phyloP scores from a whole-genome alignment of 2,888 invertebrate species.

The Poecilus cupreus region DNA sequence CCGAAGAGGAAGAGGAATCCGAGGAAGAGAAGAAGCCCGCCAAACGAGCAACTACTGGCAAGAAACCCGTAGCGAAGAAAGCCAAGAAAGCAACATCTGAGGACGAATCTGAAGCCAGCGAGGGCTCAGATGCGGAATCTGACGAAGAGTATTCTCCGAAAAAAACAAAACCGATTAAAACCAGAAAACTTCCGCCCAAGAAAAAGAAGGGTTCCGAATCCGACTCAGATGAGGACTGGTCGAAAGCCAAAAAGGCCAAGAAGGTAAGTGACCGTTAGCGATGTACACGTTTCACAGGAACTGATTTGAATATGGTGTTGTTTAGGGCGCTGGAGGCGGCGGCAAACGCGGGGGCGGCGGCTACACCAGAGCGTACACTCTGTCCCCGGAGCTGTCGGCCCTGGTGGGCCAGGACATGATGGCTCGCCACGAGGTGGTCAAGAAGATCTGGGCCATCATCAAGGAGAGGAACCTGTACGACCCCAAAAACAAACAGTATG shows the following conservation, averaged over 20 bases:
- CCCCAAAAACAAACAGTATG: constrained; percentile 95
- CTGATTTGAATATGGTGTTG: neutral
- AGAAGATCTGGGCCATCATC: constrained; percentile 92
- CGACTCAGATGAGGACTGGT: constrained; percentile 83
- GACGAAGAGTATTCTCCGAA: constrained; percentile 79
- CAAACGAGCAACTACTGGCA: constrained; percentile 75
- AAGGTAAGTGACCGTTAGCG: constrained; percentile 69
- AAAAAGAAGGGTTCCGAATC: constrained; percentile 81
- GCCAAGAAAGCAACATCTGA: constrained; percentile 74
- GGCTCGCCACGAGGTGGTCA: constrained; percentile 93
- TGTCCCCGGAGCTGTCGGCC: constrained; percentile 89
- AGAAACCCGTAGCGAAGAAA: constrained; percentile 74
- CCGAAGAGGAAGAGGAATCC: constrained; percentile 71
- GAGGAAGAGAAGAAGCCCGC: constrained; percentile 77
- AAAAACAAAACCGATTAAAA: constrained; percentile 75
- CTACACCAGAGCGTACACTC: constrained; percentile 88
- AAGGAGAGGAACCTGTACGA: constrained; percentile 93
- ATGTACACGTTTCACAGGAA: neutral
- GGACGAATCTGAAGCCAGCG: constrained; percentile 73
- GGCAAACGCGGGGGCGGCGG: constrained; percentile 80
- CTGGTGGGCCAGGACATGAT: constrained; percentile 89
- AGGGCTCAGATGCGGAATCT: constrained; percentile 75
- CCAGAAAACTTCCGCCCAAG: constrained; percentile 73
- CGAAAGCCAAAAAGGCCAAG: constrained; percentile 76
- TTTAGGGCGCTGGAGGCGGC: constrained; percentile 55